Percentiles rank a stretch among this genome's conserved stretches.
Evolutionary conservation across 2,888 invertebrate species (phyloP).

Genomic region (Octodonta nipae): DNA sequence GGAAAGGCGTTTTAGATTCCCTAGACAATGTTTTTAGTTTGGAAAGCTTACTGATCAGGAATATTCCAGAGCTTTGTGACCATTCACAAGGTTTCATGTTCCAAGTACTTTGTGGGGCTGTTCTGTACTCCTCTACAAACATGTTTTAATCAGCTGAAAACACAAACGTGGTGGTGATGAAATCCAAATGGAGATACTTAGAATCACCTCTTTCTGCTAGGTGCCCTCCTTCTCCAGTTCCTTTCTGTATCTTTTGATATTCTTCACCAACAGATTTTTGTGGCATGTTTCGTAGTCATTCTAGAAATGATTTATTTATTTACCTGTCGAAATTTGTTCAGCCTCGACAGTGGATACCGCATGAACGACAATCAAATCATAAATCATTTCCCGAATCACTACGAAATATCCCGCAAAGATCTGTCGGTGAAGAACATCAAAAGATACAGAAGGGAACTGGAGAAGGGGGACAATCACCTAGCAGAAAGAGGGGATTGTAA

Average conservation of each 20-base stretch:
- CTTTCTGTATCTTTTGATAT: constrained; percentile 85
- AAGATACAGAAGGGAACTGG: constrained; percentile 81
- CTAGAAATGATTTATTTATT: constrained; percentile 94
- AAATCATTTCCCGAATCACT: constrained; percentile 93
- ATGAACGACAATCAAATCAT: constrained; percentile 89
- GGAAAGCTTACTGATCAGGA: constrained; percentile 86
- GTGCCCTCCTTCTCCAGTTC: constrained; percentile 81
- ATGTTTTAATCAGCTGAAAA: constrained; percentile 92
- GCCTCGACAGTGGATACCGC: constrained; percentile 81
- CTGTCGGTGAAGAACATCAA: constrained; percentile 91
- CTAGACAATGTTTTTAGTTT: constrained; percentile 84
- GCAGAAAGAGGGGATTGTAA: constrained; percentile 71
- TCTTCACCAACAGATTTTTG: constrained; percentile 91
- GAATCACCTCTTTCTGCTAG: constrained; percentile 72
- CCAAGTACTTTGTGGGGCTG: constrained; percentile 89
- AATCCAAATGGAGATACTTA: constrained; percentile 72
- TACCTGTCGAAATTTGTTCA: constrained; percentile 82
- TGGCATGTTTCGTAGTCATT: constrained; percentile 90
- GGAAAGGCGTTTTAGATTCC: constrained; percentile 73
- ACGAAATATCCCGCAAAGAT: constrained; percentile 90
- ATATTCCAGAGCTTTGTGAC: constrained; percentile 89
- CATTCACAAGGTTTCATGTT: constrained; percentile 96
- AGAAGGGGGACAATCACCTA: constrained; percentile 74
- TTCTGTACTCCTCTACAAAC: constrained; percentile 92
- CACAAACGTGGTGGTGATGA: constrained; percentile 86